Base-by-base conservation (phyloP, 2,888 invertebrate species). In the Palloptera scutellata region DNA sequence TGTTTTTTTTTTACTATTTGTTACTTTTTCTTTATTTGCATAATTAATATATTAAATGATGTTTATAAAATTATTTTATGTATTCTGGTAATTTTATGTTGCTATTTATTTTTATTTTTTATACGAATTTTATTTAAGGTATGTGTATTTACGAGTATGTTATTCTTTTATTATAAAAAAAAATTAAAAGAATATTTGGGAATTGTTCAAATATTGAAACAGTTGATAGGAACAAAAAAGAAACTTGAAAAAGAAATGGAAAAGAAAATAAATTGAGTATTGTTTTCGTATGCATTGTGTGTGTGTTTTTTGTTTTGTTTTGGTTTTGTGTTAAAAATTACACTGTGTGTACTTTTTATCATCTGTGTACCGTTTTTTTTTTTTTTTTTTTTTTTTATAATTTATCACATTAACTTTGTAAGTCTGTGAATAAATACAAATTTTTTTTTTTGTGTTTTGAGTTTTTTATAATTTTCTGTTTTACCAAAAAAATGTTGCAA, bases 341-440 rank as follows among this genome's bases (percentile, higher is more conserved):
- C 42, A 41, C 19, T 54, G 30, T 12, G 12, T 48, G 6, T 30
- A 4, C 6, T 30, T 30, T 30, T 30, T 30, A 4, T 30, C 30
- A 30, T 4, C 30, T 53, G 10, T 20, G 5, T 52, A 45, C n/a
- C n/a, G n/a, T n/a, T 41, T 48, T 48, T 8, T 15, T 48, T 19
- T 51, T 61, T n/a, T 40, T 1, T 12, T 40, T 17, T 57, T 6
- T 48, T 40, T 58, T 65, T 43, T 20, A 17, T 48, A 45, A 42
- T 52, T 42, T 64, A 64, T 64, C 58, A 64, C 64, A 64, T 53
- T 52, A 52, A 64, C 59, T 58, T 43, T 59, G 30, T 30, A 19
- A 42, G 58, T 20, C 51, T 64, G 42, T 61, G 53, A 54, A 61
- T 55, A 55, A 54, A 61, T 66, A n/a, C n/a, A 54, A 54, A 48